Conservation (phyloP, 2,113 vertebrate species). For the Tychaedon coryphoeus region DNA sequence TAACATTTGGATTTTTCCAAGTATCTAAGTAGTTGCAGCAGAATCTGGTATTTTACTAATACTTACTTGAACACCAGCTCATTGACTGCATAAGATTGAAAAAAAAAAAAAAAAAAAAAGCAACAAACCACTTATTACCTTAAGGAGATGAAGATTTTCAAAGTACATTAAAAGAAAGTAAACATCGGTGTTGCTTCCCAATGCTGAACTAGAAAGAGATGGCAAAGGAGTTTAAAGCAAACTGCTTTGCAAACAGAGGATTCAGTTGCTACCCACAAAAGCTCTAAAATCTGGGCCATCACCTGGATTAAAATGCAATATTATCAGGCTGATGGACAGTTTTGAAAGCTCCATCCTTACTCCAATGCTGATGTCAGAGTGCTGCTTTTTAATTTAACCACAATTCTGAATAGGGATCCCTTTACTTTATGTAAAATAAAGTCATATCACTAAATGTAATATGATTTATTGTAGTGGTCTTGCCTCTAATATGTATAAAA, state of each 20-base stretch:
- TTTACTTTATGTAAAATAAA: background rate
- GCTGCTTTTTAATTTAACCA: background rate
- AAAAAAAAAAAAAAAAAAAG: background rate
- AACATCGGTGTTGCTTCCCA: background rate
- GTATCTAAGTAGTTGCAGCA: background rate
- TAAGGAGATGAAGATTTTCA: background rate
- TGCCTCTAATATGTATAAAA: background rate
- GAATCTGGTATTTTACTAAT: background rate
- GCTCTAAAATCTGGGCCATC: background rate
- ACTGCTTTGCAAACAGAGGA: background rate
- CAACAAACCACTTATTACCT: background rate
- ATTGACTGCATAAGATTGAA: background rate
- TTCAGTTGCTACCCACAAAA: background rate
- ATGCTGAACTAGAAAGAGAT: background rate
- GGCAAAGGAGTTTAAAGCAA: constrained; percentile 1
- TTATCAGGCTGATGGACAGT: background rate
- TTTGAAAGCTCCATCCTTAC: background rate
- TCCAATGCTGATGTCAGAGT: background rate
- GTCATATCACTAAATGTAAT: background rate
- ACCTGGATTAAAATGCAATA: background rate
- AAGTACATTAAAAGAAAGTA: background rate
- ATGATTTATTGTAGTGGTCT: background rate
- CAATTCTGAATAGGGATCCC: background rate
- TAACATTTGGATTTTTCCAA: background rate
- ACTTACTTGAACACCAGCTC: background rate